phyloP scores from a whole-genome alignment of 2,888 invertebrate species.

The Aporophyla lueneburgensis region DNA sequence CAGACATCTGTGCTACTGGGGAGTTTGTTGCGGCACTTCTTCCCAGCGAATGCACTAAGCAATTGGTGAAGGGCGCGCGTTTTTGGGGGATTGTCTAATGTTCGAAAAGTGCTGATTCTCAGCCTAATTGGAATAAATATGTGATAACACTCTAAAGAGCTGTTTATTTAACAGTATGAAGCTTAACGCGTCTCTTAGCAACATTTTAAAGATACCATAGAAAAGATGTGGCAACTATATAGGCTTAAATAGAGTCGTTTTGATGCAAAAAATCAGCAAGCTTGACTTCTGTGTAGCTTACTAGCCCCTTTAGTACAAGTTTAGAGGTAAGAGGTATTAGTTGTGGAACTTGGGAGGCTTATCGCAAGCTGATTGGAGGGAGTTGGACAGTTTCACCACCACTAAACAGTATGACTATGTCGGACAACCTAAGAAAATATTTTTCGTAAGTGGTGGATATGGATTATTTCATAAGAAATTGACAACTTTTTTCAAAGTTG shows the following conservation, averaged over 20 bases:
- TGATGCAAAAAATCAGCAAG: background rate
- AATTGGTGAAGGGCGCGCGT: too few relatives aligned
- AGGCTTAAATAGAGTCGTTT: background rate
- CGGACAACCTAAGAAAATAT: background rate
- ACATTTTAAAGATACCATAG: background rate
- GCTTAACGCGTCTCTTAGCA: background rate
- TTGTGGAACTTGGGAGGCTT: constrained; percentile 32
- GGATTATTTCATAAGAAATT: background rate
- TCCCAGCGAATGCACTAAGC: too few relatives aligned
- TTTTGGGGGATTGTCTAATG: too few relatives aligned
- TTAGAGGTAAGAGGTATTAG: constrained; percentile 27
- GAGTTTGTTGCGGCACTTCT: too few relatives aligned
- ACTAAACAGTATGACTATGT: constrained; percentile 8
- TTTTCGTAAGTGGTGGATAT: background rate
- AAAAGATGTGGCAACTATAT: background rate
- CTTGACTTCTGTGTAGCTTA: constrained; percentile 17
- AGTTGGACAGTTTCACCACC: constrained; percentile 35
- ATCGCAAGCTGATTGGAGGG: constrained; percentile 43
- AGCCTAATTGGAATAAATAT: too few relatives aligned
- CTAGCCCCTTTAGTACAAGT: constrained; percentile 15
- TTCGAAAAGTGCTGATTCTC: too few relatives aligned
- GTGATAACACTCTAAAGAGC: background rate
- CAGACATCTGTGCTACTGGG: too few relatives aligned
- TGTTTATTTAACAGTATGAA: background rate
- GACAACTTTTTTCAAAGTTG: background rate